Base-by-base conservation (phyloP, 2,113 vertebrate genomes). In the Oophaga pumilio region DNA sequence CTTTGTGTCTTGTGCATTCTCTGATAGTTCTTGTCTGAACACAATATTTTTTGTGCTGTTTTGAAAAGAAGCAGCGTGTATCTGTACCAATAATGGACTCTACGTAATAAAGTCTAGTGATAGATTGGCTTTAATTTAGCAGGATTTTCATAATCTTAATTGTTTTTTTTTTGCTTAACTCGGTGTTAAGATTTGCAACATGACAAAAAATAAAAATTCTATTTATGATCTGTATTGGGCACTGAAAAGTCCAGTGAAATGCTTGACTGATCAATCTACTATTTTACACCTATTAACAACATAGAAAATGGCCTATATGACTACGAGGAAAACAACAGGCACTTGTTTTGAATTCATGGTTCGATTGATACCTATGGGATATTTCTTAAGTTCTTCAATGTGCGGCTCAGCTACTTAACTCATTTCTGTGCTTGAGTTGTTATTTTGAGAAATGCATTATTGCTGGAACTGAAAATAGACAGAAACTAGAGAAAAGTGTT, bases 381-480 rank as follows among this genome's bases (percentile, higher is more conserved):
- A 85, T 43, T 74, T 73, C 53, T 28, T 74, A 73, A 74, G 43
- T 68, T 82, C 68, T 84, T 33, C 68, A 84, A 73, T 57, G 52
- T 59, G 68, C 66, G 59, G 69, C 22, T 85, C 26, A 60, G 52
- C 83, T 68, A 85, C 83, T 85, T 85, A 85, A 43, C 83, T 85
- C 28, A 74, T 85, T 57, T 85, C 83, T 57, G 24, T 85, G 83
- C 83, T 85, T 74, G 83, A 85, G 52, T 74, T 85, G 52, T 85
- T 85, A 85, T 85, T 85, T 85, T 74, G 83, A 85, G 83, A 74
- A 85, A 33, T 74, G 69, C 83, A 85, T 85, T 85, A 74, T 68
- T 18, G 52, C 68, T 85, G 52, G 62, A 85, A 85, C 69, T 49
- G 83, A 59, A 82, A 74, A 84, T 84, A 60, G 82, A 73, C 52